Conservation (phyloP, 1,140 invertebrate species). For the Copidosoma floridanum region DNA sequence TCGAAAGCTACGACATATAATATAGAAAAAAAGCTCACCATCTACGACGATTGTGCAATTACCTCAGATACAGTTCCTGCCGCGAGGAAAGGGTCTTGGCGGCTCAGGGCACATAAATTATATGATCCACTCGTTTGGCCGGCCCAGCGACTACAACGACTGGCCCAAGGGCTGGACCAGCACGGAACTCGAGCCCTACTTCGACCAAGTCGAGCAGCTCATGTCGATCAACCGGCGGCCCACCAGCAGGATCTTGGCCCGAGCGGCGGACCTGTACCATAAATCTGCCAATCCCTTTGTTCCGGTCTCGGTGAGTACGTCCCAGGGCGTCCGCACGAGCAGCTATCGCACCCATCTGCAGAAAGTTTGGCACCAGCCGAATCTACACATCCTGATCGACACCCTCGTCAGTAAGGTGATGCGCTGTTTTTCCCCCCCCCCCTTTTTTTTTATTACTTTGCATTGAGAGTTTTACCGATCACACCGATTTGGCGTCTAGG, state of each 20-base stretch:
- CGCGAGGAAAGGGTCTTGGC: conserved; percentile 68
- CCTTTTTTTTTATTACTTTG: too few species aligned
- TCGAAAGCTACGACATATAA: too few species aligned
- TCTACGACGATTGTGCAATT: too few species aligned
- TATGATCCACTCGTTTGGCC: conserved; percentile 65
- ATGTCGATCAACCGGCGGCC: too few species aligned
- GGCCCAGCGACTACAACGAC: conserved; percentile 60
- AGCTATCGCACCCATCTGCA: conserved; percentile 67
- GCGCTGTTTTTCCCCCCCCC: too few species aligned
- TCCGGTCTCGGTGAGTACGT: too few species aligned
- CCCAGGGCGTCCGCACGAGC: conserved; percentile 71
- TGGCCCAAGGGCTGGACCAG: conserved; percentile 64
- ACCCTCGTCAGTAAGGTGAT: conserved; percentile 63
- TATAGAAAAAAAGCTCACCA: too few species aligned
- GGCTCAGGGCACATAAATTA: conserved; percentile 72
- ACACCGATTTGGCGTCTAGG: too few species aligned
- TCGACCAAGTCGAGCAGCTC: conserved; percentile 50
- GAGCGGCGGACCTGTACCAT: too few species aligned
- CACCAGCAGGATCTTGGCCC: too few species aligned
- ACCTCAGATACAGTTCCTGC: conserved; percentile 63
- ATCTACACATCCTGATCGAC: conserved; percentile 69
- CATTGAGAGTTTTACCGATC: too few species aligned
- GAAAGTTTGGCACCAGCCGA: conserved; percentile 63
- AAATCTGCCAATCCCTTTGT: too few species aligned
- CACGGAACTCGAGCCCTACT: conserved; percentile 57